A percentile compares a stretch with the other conserved stretches of the same genome.
These are phyloP conservation scores for Phylloscopus collybita DNA, from an alignment of 2,797 vertebrate genomes.

Conservation along the genomic window DNA sequence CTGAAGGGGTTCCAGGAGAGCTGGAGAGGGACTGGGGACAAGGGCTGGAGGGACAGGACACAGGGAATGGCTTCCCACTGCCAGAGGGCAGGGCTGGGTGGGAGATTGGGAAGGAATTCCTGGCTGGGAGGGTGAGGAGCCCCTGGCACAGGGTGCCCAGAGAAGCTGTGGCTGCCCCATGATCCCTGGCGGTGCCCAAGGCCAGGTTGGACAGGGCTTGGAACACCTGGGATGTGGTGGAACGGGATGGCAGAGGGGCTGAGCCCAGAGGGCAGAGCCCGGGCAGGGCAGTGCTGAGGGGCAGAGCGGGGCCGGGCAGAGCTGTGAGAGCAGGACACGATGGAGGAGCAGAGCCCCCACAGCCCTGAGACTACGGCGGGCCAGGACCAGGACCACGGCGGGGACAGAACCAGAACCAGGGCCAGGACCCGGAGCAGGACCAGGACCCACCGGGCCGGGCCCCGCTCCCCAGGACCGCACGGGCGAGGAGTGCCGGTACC, in stretches of 20 bases:
- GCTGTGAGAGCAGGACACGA: background rate
- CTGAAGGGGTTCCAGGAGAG: background rate
- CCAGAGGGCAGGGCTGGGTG: background rate
- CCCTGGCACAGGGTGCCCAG: rapidly evolving
- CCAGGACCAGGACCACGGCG: background rate
- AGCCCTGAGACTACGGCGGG: background rate
- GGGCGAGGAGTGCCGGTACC: conserved; percentile 72
- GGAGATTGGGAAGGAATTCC: background rate
- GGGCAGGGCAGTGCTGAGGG: background rate
- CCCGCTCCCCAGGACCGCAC: background rate
- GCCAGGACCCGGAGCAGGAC: rapidly evolving
- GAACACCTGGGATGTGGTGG: background rate
- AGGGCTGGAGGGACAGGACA: background rate
- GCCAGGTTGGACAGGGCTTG: background rate
- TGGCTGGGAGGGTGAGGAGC: rapidly evolving
- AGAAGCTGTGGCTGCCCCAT: background rate
- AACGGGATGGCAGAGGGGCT: background rate
- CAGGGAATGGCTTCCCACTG: background rate
- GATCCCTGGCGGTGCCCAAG: background rate
- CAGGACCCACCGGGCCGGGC: background rate
- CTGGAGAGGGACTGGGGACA: background rate
- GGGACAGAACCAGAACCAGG: background rate
- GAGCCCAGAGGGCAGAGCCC: background rate
- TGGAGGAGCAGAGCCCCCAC: background rate
- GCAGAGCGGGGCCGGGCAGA: background rate